Conservation (phyloP, 2,797 vertebrate species). For the Hydrocynus forskahlii region DNA sequence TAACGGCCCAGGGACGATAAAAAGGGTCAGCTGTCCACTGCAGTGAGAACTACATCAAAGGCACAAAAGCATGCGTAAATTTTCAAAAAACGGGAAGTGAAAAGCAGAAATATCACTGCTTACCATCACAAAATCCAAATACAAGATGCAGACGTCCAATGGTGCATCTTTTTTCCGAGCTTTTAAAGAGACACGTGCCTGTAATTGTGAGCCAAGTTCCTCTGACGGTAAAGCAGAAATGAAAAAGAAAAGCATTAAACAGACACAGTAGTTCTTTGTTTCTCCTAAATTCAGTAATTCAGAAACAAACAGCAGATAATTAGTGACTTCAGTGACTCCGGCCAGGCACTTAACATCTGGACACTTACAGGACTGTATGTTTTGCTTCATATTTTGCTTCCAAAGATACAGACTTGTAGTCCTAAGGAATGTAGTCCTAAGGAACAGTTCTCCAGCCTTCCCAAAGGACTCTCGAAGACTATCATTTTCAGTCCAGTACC, state of each 20-base stretch:
- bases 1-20: background rate
- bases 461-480: too few species aligned
- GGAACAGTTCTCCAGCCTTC: too few species aligned
- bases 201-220: background rate
- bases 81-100: background rate
- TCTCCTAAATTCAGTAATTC: background rate
- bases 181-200: background rate
- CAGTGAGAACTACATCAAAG: background rate
- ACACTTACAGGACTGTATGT: too few species aligned
- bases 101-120: background rate
- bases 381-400: too few species aligned
- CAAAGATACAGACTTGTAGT: too few species aligned
- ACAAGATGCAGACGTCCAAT: too few species aligned
- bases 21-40: background rate
- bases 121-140: background rate
- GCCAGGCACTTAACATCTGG: too few species aligned
- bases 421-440: too few species aligned
- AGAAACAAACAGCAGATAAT: too few species aligned
- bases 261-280: background rate
- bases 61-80: background rate
- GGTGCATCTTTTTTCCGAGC: background rate
- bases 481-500: too few species aligned
- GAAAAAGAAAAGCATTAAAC: background rate
- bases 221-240: background rate
- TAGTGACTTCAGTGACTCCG: too few species aligned